These are phyloP conservation scores for Macrobrachium nipponense DNA, from an alignment of 1,140 invertebrate species.

Conservation along the genomic window DNA sequence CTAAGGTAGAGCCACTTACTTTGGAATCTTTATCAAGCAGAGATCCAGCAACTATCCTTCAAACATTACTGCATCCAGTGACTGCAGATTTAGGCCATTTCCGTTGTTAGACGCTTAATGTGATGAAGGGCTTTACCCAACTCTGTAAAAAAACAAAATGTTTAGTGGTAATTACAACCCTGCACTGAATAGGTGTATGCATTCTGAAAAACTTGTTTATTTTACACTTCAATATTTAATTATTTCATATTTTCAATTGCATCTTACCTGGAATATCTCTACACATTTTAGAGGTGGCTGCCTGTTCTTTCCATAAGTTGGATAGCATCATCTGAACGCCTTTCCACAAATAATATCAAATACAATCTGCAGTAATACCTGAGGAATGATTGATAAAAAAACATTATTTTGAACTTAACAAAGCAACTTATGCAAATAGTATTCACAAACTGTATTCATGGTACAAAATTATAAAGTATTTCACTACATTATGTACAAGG, in stretches of 20 bases:
- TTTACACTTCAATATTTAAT: background rate
- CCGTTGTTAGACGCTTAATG: slow-evolving; percentile 84
- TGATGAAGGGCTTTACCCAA: slow-evolving; percentile 79
- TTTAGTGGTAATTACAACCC: background rate
- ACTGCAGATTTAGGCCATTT: slow-evolving; percentile 87
- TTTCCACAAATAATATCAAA: slow-evolving; percentile 94
- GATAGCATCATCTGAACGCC: slow-evolving; percentile 92
- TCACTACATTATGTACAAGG: too few relatives aligned
- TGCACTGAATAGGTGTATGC: background rate
- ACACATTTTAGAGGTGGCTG: slow-evolving; percentile 70
- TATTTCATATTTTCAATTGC: background rate
- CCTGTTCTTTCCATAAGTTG: slow-evolving; percentile 89
- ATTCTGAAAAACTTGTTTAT: background rate
- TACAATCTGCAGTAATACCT: slow-evolving; percentile 89
- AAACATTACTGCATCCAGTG: slow-evolving; percentile 92
- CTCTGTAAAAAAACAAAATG: slow-evolving; percentile 68
- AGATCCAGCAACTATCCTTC: slow-evolving; percentile 82
- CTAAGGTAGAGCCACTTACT: too few relatives aligned
- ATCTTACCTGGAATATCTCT: slow-evolving; percentile 56
- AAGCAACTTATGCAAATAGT: too few relatives aligned
- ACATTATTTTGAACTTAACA: too few relatives aligned
- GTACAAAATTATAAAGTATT: too few relatives aligned
- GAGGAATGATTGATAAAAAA: slow-evolving; percentile 51
- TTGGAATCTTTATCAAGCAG: too few relatives aligned
- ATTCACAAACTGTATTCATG: too few relatives aligned